Evolutionary conservation across 2,888 invertebrate genomes (phyloP).

Genomic region (Lathronympha strigana): DNA sequence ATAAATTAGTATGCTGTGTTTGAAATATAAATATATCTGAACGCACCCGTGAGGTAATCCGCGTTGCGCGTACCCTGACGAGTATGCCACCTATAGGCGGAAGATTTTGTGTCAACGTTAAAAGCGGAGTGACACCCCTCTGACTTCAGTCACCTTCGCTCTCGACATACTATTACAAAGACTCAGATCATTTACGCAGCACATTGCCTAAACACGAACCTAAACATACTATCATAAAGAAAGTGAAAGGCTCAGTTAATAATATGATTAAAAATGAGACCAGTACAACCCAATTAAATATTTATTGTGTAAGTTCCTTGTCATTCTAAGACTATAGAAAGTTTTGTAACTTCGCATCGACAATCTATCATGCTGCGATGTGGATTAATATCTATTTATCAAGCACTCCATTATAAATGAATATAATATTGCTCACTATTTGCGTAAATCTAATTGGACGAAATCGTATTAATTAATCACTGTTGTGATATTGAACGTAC

Average conservation of each 20-base stretch:
- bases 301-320: slow-evolving; percentile 73
- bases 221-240: slow-evolving; percentile 63
- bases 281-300: slow-evolving; percentile 75
- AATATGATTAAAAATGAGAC: slow-evolving; percentile 73
- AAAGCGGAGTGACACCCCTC: too few relatives aligned
- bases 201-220: slow-evolving; percentile 49
- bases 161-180: not conserved
- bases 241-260: slow-evolving; percentile 71
- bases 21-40: too few relatives aligned
- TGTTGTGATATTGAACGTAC: not conserved
- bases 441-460: slow-evolving; percentile 25
- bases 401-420: slow-evolving; percentile 62
- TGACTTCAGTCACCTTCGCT: not conserved
- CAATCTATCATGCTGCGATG: slow-evolving; percentile 70
- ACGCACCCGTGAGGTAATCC: too few relatives aligned
- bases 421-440: slow-evolving; percentile 38
- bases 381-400: slow-evolving; percentile 67
- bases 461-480: slow-evolving; percentile 23
- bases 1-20: too few relatives aligned
- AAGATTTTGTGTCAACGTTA: too few relatives aligned
- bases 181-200: slow-evolving; percentile 33
- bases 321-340: slow-evolving; percentile 64
- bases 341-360: slow-evolving; percentile 66
- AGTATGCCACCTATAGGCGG: too few relatives aligned
- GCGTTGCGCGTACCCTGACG: too few relatives aligned